Base-by-base conservation (phyloP, 2,113 vertebrate species). In the Anguilla rostrata region DNA sequence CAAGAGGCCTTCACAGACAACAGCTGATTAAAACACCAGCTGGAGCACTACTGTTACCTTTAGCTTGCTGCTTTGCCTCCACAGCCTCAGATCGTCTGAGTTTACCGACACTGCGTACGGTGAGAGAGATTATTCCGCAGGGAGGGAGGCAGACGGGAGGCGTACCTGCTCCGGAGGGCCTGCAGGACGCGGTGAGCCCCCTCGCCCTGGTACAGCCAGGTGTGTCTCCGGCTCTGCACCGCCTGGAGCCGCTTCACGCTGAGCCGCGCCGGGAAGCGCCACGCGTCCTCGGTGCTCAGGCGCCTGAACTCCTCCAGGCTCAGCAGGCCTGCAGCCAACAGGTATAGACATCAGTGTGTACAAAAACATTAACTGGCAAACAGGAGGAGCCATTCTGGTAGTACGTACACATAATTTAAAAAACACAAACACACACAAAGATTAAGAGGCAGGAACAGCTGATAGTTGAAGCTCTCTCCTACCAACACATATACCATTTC, bases 141-240 rank as follows among this genome's bases (percentile, higher is more conserved):
- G 9, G n/a, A 75, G 71, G 34, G 71, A 75, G 71, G 71, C 71
- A 26, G 60, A 2, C 26, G 39, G 2, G 56, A n/a, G n/a, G 49
- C 84, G 93, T 92, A 98, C 98, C 97, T 97, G 87, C 95, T 94
- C 83, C 96, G 96, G 92, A 99, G 95, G 87, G 97, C 93, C 71
- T 97, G 96, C 92, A 99, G 97, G 88, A 99, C 95, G 56, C 95
- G 97, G 91, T 99, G 98, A 18, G 98, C 96, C 26, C 97, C 98
- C 91, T 97, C 97, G 0, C 98, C 98, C 92, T 99, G 98, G 93
- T 99, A 98, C 40, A 99, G 95, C 98, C 98, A 99, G 0, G 98
- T 98, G 94, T 99, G 98, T 89, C 97, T 96, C 94, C 98, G 99
- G 92, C 99, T 99, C 86, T 98, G 96, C 89, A 99, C 98, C 92